phyloP scores from a whole-genome alignment of 2,888 invertebrate genomes.

The Oeneis ivallda region DNA sequence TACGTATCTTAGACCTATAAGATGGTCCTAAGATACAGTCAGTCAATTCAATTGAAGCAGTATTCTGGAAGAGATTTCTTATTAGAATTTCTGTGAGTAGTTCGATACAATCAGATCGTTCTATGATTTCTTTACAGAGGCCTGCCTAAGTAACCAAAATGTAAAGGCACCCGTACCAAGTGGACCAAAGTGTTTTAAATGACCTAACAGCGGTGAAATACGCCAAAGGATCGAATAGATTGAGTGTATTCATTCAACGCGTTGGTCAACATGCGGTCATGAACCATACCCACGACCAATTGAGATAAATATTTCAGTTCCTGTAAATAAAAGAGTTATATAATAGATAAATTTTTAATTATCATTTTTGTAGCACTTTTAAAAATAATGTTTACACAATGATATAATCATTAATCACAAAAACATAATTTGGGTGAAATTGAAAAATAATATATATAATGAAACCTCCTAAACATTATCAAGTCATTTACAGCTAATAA shows the following conservation, averaged over 20 bases:
- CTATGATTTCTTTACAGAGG: not conserved
- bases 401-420: conserved; percentile 54
- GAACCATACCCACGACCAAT: not conserved
- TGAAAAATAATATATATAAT: conserved; percentile 54
- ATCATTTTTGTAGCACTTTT: conserved; percentile 76
- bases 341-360: conserved; percentile 78
- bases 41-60: no score
- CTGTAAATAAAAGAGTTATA: conserved; percentile 42
- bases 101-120: not conserved
- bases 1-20: no score
- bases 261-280: not conserved
- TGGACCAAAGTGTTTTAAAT: not conserved
- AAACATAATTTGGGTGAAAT: conserved; percentile 58
- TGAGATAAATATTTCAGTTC: not conserved
- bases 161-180: not conserved
- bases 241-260: not conserved
- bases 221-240: not conserved
- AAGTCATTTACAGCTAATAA: conserved; percentile 64
- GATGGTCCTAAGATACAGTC: no score
- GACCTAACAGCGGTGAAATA: not conserved
- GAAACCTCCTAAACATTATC: conserved; percentile 61
- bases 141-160: not conserved
- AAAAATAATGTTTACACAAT: conserved; percentile 69
- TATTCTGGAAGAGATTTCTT: no score
- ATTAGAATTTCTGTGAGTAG: no score